Evolutionary conservation across 2,113 vertebrate genomes (phyloP).

Genomic region (pig (Sus scrofa)): T2T-Sscrofa CM000828.6:43360001-43360500

Average conservation of each 20-base stretch:
- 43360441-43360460: constrained; percentile 25
- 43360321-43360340: too few relatives aligned
- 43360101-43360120: constrained; percentile 20
- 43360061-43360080: not conserved
- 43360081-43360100: not conserved
- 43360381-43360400: too few relatives aligned
- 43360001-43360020: not conserved
- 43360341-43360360: too few relatives aligned
- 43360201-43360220: not conserved
- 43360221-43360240: too few relatives aligned
- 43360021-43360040: not conserved
- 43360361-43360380: too few relatives aligned
- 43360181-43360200: constrained; percentile 10
- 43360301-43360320: too few relatives aligned
- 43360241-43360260: too few relatives aligned
- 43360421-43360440: not conserved
- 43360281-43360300: too few relatives aligned
- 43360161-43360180: not conserved
- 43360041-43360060: not conserved
- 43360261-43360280: too few relatives aligned
- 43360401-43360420: too few relatives aligned
- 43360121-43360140: not conserved
- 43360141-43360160: not conserved
- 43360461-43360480: not conserved
- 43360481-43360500: not conserved